These are phyloP conservation scores for Tringa solitaria DNA, from an alignment of 2,113 vertebrate species.

Conservation along the genomic window DNA sequence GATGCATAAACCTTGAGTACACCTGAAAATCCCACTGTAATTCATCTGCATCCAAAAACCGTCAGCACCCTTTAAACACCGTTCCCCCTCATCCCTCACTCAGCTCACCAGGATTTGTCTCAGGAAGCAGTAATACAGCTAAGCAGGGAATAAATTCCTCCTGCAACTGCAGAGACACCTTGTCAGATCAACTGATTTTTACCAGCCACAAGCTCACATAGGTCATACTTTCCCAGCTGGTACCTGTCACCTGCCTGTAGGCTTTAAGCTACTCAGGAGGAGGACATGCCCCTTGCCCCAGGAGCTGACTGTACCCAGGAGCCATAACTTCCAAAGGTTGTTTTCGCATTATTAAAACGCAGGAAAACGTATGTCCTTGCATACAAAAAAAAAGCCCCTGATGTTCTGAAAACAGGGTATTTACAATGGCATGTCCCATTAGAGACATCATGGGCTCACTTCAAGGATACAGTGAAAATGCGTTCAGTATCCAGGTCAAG, in stretches of 20 bases:
- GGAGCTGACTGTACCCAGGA: neutral
- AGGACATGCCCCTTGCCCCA: neutral
- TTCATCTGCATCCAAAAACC: neutral
- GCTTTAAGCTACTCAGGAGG: neutral
- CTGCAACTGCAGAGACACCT: neutral
- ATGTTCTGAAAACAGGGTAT: neutral
- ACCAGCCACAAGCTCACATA: neutral
- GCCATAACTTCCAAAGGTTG: neutral
- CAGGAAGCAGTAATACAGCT: neutral
- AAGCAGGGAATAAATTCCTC: neutral
- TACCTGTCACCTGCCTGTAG: neutral
- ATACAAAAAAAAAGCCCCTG: rapidly evolving
- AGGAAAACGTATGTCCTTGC: neutral
- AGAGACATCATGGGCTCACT: neutral
- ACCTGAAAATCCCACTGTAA: neutral
- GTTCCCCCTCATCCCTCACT: neutral
- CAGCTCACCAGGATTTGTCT: neutral
- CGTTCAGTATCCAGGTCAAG: neutral
- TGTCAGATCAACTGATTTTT: neutral
- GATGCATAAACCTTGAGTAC: neutral
- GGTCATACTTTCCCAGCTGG: neutral
- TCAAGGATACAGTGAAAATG: neutral
- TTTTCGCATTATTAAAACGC: neutral
- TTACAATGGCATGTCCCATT: neutral
- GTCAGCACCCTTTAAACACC: neutral